phyloP scores from a whole-genome alignment of 2,888 invertebrate species.

The Neocrepidodera transversa region DNA sequence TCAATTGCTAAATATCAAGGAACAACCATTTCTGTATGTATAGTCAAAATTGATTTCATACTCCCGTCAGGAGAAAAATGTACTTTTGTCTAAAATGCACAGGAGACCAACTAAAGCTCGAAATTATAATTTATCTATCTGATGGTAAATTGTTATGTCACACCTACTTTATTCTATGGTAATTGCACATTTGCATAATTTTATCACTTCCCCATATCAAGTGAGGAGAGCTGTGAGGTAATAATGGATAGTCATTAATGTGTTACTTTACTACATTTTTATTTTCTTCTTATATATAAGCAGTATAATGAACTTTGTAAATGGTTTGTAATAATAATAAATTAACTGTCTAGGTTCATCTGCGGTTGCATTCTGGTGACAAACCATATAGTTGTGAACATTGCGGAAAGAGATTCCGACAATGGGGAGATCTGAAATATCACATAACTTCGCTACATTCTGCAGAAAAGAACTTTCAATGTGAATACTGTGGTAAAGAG shows the following conservation, averaged over 20 bases:
- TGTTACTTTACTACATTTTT: no score
- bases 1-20: neutral
- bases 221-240: no score
- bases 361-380: constrained; percentile 82
- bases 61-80: constrained; percentile 34
- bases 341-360: constrained; percentile 73
- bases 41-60: constrained; percentile 36
- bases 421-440: constrained; percentile 89
- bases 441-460: constrained; percentile 85
- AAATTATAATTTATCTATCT: constrained; percentile 45
- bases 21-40: neutral
- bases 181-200: no score
- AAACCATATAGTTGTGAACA: constrained; percentile 84
- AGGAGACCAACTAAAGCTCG: constrained; percentile 33
- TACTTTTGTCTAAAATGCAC: constrained; percentile 39
- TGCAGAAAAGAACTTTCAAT: constrained; percentile 81
- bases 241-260: no score
- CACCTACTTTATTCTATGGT: no score
- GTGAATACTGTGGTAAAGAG: constrained; percentile 88
- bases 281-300: no score
- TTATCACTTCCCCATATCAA: no score
- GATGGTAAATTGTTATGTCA: no score
- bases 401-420: constrained; percentile 81
- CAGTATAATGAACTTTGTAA: no score
- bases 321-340: no score